A percentile compares a stretch with the other conserved stretches of the same genome.
Conservation (phyloP, 2,797 vertebrate species). For the Lagodon rhomboides region DNA sequence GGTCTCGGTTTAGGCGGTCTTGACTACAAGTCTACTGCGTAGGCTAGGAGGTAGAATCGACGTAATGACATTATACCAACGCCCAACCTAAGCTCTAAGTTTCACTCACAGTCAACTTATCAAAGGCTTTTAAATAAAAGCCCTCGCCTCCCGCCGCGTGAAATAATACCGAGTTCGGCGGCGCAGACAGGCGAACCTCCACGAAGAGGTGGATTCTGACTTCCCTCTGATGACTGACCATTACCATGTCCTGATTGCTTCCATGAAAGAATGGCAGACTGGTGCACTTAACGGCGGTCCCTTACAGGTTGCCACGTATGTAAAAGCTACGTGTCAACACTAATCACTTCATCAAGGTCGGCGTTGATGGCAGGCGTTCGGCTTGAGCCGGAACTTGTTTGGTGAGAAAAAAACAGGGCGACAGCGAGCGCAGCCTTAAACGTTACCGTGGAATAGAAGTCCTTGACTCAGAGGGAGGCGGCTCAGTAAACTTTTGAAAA, state of each 20-base stretch:
- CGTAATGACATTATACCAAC: neutral
- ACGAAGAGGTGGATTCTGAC: constrained; percentile 22
- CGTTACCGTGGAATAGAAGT: constrained; percentile 45
- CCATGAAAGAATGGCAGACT: constrained; percentile 17
- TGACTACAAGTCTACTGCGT: too few relatives aligned
- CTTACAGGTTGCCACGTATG: constrained; percentile 28
- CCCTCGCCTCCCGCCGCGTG: neutral
- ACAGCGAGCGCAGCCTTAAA: constrained; percentile 27
- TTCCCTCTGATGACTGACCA: constrained; percentile 36
- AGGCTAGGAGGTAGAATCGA: neutral
- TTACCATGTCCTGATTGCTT: constrained; percentile 57
- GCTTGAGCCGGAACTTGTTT: constrained; percentile 42
- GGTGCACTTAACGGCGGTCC: constrained; percentile 29
- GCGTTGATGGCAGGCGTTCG: constrained; percentile 39
- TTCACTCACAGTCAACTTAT: constrained; percentile 22
- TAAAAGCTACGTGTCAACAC: constrained; percentile 52
- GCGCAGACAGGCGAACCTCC: neutral
- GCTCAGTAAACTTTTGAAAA: constrained; percentile 62
- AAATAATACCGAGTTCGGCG: neutral
- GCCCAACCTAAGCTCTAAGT: neutral
- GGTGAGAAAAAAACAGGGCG: constrained; percentile 38
- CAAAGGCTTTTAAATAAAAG: constrained; percentile 22
- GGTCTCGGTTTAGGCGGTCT: too few relatives aligned
- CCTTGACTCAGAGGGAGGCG: constrained; percentile 43
- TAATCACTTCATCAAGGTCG: constrained; percentile 68